These are phyloP conservation scores for Xanthia togata DNA, from an alignment of 2,888 invertebrate genomes.

Conservation along the genomic window DNA sequence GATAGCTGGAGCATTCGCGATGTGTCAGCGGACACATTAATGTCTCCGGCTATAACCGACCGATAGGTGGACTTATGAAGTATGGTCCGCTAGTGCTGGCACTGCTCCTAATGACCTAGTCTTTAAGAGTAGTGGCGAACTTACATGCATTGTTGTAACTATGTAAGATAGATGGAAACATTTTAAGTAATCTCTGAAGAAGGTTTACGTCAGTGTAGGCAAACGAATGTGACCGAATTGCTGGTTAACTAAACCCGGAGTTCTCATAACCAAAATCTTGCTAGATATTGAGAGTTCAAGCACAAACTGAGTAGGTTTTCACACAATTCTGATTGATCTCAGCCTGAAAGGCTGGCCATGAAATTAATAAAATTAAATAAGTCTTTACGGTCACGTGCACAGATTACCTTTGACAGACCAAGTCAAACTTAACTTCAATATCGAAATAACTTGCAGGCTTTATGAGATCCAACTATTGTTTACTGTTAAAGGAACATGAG, in stretches of 20 bases:
- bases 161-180: not conserved
- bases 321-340: not conserved
- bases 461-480: slow-evolving; percentile 2
- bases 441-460: slow-evolving; percentile 1
- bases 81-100: slow-evolving; percentile 51
- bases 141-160: slow-evolving; percentile 4
- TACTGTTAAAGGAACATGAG: not conserved
- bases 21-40: slow-evolving; percentile 57
- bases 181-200: not conserved
- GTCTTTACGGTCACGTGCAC: slow-evolving; percentile 21
- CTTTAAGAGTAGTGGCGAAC: slow-evolving; percentile 8
- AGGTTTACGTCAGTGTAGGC: not conserved
- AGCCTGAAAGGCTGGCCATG: not conserved
- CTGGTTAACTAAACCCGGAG: not conserved
- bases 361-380: slow-evolving; percentile 9
- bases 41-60: slow-evolving; percentile 49
- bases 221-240: not conserved
- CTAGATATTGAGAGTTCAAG: not conserved
- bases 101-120: slow-evolving; percentile 56
- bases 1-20: slow-evolving; percentile 46
- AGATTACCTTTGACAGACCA: not conserved
- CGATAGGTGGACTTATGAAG: slow-evolving; percentile 53
- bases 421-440: not conserved
- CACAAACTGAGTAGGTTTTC: not conserved
- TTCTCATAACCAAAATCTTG: not conserved